Conservation (phyloP, 2,888 invertebrate genomes). For the Drepana falcataria region DNA sequence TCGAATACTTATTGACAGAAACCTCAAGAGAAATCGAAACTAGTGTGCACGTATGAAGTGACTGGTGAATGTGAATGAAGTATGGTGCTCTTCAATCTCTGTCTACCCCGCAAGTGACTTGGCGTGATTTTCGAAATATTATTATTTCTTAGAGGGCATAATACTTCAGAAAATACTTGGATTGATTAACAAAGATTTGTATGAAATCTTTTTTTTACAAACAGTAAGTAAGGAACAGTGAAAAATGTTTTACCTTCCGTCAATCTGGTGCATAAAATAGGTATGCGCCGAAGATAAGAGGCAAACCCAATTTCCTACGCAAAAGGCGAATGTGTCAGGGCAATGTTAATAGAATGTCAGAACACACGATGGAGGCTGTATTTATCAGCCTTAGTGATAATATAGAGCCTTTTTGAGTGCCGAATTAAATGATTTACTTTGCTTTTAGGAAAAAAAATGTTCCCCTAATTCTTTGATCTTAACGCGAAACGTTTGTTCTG, state of each 20-base stretch:
- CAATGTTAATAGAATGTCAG: constrained; percentile 46
- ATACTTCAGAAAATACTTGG: too few relatives aligned
- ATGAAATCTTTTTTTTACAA: too few relatives aligned
- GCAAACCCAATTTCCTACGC: constrained; percentile 47
- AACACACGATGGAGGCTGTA: constrained; percentile 41
- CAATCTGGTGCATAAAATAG: constrained; percentile 30
- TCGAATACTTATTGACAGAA: too few relatives aligned
- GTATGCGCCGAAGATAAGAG: constrained; percentile 39
- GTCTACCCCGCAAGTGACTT: too few relatives aligned
- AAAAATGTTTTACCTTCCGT: constrained; percentile 20
- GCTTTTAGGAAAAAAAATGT: constrained; percentile 10
- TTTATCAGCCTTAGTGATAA: constrained; percentile 34
- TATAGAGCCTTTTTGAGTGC: constrained; percentile 26
- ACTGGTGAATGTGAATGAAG: too few relatives aligned
- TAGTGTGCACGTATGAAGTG: too few relatives aligned
- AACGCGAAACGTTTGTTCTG: not conserved
- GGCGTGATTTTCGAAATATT: too few relatives aligned
- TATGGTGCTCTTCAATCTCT: too few relatives aligned
- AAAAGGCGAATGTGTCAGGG: constrained; percentile 51
- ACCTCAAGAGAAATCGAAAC: too few relatives aligned
- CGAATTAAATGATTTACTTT: constrained; percentile 38
- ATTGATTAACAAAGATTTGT: too few relatives aligned
- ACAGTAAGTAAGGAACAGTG: too few relatives aligned
- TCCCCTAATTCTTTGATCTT: not conserved
- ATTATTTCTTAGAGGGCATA: too few relatives aligned